Evolutionary conservation across 1,140 invertebrate species (phyloP).

Genomic region (Grapholita molesta): DNA sequence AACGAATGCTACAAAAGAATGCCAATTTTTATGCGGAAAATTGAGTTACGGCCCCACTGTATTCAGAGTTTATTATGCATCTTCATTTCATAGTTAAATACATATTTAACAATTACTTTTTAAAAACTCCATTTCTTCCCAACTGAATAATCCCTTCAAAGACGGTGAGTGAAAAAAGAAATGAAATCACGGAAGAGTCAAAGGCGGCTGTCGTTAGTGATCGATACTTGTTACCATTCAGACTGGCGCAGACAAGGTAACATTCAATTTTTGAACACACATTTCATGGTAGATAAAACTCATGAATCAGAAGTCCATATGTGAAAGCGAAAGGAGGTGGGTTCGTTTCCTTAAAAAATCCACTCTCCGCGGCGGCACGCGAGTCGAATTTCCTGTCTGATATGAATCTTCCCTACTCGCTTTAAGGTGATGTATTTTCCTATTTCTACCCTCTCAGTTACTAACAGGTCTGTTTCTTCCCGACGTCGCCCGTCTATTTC

Average conservation of each 20-base stretch:
- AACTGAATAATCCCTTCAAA: constrained; percentile 17
- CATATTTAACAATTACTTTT: constrained; percentile 30
- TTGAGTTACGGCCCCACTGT: constrained; percentile 59
- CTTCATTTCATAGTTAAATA: constrained; percentile 32
- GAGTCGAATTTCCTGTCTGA: constrained; percentile 74
- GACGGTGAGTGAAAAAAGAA: constrained; percentile 14
- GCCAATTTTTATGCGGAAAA: constrained; percentile 73
- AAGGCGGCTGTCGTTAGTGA: constrained; percentile 13
- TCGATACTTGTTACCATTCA: constrained; percentile 46
- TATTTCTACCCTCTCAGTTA: constrained; percentile 53
- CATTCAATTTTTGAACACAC: constrained; percentile 67
- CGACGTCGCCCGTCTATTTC: constrained; percentile 49
- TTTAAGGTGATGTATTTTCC: constrained; percentile 77
- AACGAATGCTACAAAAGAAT: constrained; percentile 68
- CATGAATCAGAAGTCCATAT: constrained; percentile 74
- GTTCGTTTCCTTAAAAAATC: constrained; percentile 69
- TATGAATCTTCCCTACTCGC: constrained; percentile 75
- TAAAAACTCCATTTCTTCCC: constrained; percentile 14
- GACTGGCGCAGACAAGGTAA: constrained; percentile 48
- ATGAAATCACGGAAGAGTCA: background rate
- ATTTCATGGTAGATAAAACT: constrained; percentile 74
- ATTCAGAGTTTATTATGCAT: constrained; percentile 48
- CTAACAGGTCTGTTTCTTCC: constrained; percentile 55
- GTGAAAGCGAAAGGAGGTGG: constrained; percentile 61
- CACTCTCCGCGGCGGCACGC: constrained; percentile 55